Percentiles rank a stretch among this genome's conserved stretches.
These are phyloP conservation scores for Chrysomela aeneicollis DNA, from an alignment of 2,888 invertebrate genomes.

Conservation along the genomic window DNA sequence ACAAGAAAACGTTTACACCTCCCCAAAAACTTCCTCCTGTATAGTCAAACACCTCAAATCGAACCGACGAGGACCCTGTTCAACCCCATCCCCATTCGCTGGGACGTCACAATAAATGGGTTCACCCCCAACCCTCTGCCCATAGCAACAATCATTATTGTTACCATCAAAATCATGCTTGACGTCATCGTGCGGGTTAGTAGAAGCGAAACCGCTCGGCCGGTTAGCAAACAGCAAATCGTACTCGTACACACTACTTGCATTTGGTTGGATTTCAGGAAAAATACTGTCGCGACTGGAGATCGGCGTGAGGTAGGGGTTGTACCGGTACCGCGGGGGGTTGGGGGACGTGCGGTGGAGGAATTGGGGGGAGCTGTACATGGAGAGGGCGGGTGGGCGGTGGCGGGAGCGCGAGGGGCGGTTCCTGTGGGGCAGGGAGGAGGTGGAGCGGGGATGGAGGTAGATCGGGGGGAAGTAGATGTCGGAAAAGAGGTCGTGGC, in stretches of 20 bases:
- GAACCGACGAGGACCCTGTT: slow-evolving; percentile 19
- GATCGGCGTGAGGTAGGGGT: slow-evolving; percentile 41
- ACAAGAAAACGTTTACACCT: slow-evolving; percentile 43
- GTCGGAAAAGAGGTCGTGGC: slow-evolving; percentile 79
- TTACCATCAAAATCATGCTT: slow-evolving; percentile 25
- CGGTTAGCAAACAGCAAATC: slow-evolving; percentile 31
- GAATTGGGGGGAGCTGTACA: slow-evolving; percentile 59
- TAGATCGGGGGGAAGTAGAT: slow-evolving; percentile 68
- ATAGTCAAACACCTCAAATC: slow-evolving; percentile 43
- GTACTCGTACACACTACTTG: slow-evolving; percentile 54
- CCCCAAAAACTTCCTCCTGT: slow-evolving; percentile 51
- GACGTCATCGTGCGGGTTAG: slow-evolving; percentile 22
- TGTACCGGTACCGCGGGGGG: slow-evolving; percentile 53
- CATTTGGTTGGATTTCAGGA: slow-evolving; percentile 53
- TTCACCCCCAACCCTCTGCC: slow-evolving; percentile 26
- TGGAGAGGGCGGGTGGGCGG: slow-evolving; percentile 54
- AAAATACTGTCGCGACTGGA: slow-evolving; percentile 55
- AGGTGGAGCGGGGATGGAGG: slow-evolving; percentile 49
- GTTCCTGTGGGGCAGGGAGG: slow-evolving; percentile 56
- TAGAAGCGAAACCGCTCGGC: slow-evolving; percentile 23
- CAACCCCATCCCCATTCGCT: no score
- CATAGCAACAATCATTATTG: slow-evolving; percentile 32
- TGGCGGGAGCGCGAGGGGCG: slow-evolving; percentile 54
- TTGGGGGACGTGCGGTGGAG: slow-evolving; percentile 44
- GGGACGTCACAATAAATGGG: slow-evolving; percentile 43